Evolutionary conservation across 2,797 vertebrate genomes (phyloP).

Genomic region (Vespertilio murinus): DNA sequence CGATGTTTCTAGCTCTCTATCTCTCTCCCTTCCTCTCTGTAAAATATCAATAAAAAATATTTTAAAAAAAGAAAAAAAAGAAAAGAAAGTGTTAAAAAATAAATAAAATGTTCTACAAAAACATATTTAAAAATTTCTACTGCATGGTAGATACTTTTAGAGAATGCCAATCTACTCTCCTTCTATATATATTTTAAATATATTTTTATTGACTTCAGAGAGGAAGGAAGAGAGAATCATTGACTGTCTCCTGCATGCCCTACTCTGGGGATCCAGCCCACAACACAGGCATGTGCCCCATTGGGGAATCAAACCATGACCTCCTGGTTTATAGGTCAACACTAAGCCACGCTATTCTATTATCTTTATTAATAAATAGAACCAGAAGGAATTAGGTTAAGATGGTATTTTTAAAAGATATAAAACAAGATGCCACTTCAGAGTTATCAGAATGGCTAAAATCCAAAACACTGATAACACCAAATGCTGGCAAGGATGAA

Average conservation of each 20-base stretch:
- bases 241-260: too few species aligned
- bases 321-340: too few species aligned
- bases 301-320: too few species aligned
- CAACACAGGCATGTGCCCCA: too few species aligned
- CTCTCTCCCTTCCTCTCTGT: too few species aligned
- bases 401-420: conserved; percentile 22
- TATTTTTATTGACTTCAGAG: too few species aligned
- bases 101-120: conserved; percentile 36
- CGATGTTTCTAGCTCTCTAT: too few species aligned
- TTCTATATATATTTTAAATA: neutral
- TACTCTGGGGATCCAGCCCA: too few species aligned
- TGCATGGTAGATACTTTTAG: neutral
- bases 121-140: conserved; percentile 27
- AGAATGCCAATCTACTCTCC: conserved; percentile 25
- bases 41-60: too few species aligned
- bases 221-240: too few species aligned
- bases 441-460: neutral
- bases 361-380: conserved; percentile 2
- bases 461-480: neutral
- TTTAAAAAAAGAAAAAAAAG: too few species aligned
- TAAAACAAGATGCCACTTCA: neutral
- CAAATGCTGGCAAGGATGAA: neutral
- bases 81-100: too few species aligned
- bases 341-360: neutral
- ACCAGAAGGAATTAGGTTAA: conserved; percentile 40